phyloP scores from a whole-genome alignment of 2,797 vertebrate genomes.

The Squalus acanthias region DNA sequence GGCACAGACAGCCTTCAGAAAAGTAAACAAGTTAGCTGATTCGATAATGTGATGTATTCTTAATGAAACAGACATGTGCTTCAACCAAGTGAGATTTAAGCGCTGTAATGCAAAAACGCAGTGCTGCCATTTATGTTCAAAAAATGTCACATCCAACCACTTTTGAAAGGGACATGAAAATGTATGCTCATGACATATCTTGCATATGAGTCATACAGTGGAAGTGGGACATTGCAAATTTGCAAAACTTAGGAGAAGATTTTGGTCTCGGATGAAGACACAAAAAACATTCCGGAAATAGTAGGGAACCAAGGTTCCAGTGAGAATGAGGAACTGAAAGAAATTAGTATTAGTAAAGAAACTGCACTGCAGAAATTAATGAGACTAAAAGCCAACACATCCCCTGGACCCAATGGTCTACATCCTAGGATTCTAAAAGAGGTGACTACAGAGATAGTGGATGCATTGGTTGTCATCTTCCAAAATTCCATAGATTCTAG shows the following conservation, averaged over 20 bases:
- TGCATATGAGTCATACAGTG: too few relatives aligned
- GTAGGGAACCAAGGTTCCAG: too few relatives aligned
- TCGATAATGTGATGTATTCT: constrained; percentile 43
- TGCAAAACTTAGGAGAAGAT: background rate
- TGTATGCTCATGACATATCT: background rate
- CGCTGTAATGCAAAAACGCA: background rate
- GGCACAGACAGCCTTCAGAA: constrained; percentile 41
- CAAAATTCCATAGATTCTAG: too few relatives aligned
- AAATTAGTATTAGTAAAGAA: too few relatives aligned
- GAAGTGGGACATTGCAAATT: background rate
- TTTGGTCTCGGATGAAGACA: background rate
- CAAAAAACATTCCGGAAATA: too few relatives aligned
- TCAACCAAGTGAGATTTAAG: background rate
- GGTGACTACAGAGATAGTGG: too few relatives aligned
- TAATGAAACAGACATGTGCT: background rate
- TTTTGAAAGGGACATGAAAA: background rate
- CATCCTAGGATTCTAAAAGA: too few relatives aligned
- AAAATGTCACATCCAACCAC: background rate
- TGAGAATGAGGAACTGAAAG: too few relatives aligned
- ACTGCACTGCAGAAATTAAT: too few relatives aligned
- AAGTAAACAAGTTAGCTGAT: constrained; percentile 39
- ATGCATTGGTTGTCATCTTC: too few relatives aligned
- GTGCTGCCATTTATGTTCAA: background rate
- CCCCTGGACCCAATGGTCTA: too few relatives aligned
- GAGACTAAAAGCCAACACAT: too few relatives aligned